Evolutionary conservation across 2,113 vertebrate genomes (phyloP), one percentile per base, ranked within the genome.

Genomic region (Poicephalus meyeri): DNA sequence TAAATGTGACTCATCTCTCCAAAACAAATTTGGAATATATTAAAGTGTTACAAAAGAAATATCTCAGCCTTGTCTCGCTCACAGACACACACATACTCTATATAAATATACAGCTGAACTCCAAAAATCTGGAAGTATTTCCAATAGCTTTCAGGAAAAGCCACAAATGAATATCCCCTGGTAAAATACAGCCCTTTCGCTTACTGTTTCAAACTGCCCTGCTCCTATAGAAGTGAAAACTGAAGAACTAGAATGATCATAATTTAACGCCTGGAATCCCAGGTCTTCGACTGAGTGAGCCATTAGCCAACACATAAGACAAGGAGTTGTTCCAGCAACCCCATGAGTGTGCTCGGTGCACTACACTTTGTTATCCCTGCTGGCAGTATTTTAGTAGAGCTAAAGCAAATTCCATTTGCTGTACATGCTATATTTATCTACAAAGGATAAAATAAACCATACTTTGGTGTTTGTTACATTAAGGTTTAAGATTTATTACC

Each of bases 1-100:
- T 70, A 93, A 91, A 95, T 61, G 33, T 95, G 95, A 96, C 42
- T 95, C 92, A 95, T 96, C 83, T 81, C 80, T 91, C 76, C 73
- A 93, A 79, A 94, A 93, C 78, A 15, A 96, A 93, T 89, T 81
- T 39, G 39, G 77, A 91, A 88, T 92, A 92, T 61, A 95, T 91
- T 90, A 86, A 96, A 94, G 74, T 37, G 37, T 55, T 95, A 86
- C 79, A 94, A 86, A 93, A 96, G 49, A 95, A 91, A 17, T 77
- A 61, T 83, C 79, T 63, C 44, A 1, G 72, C 85, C 65, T 80
- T 80, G 79, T 25, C 53, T 93, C 58, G 31, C 63, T 85, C 70
- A 42, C 13, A 78, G 13, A 84, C 58, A 86, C 39, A 86, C 46
- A 55, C 29, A 6, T 61, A 16, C 49, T 72, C 29, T 65, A 83